A percentile compares a stretch with the other conserved stretches of the same genome.
Evolutionary conservation across 2,888 invertebrate genomes (phyloP).

Genomic region (Darwinula stevensoni): DNA sequence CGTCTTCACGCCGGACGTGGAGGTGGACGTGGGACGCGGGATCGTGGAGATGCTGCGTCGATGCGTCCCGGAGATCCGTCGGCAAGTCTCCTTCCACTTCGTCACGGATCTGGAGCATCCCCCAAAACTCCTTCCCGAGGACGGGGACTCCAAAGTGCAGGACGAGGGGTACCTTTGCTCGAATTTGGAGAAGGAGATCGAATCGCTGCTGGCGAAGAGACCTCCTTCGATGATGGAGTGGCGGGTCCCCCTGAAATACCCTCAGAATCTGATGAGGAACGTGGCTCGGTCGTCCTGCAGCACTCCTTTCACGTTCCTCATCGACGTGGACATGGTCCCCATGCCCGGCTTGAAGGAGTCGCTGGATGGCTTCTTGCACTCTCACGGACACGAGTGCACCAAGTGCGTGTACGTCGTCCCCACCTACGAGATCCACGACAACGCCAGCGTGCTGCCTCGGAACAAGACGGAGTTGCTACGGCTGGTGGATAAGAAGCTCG

Average conservation of each 20-base stretch:
- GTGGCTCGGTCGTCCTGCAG: conserved; percentile 11
- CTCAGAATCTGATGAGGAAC: conserved; percentile 13
- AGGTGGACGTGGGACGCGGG: conserved; percentile 9
- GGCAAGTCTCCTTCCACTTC: background rate
- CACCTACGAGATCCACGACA: conserved; percentile 13
- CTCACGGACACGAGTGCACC: conserved; percentile 8
- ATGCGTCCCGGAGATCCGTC: background rate
- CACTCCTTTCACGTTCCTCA: conserved; percentile 10
- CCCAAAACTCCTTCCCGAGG: background rate
- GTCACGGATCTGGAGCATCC: conserved; percentile 1
- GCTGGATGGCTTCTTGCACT: conserved; percentile 8
- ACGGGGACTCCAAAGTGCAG: background rate
- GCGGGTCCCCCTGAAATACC: conserved; percentile 11
- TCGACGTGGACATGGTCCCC: conserved; percentile 12
- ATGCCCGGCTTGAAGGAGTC: conserved; percentile 7
- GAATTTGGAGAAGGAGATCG: background rate
- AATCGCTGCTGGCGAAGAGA: no score
- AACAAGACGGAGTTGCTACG: no score
- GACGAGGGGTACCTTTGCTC: no score
- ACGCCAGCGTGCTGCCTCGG: no score
- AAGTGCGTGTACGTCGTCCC: conserved; percentile 12
- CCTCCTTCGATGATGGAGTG: no score
- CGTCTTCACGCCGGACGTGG: conserved; percentile 11
- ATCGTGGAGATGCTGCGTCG: background rate
- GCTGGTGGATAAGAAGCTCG: no score